Evolutionary conservation across 1,140 invertebrate genomes (phyloP).

Genomic region (Neodiprion pinetum): DNA sequence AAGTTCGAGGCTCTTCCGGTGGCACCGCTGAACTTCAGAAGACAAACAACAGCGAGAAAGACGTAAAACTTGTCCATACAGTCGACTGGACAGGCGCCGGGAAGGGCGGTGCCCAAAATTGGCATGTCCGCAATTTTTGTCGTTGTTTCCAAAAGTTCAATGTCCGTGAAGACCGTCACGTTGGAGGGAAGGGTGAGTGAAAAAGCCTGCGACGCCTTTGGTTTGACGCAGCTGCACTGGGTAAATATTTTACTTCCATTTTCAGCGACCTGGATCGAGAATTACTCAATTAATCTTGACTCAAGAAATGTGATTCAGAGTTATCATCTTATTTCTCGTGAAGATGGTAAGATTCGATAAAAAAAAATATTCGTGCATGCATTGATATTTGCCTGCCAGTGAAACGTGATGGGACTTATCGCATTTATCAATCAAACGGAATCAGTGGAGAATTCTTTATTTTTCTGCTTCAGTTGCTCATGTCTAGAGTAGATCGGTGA

Average conservation of each 20-base stretch:
- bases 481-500: too few relatives aligned
- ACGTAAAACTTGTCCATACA: conserved; percentile 71
- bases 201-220: conserved; percentile 34
- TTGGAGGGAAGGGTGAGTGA: conserved; percentile 34
- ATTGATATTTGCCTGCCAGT: not conserved
- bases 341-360: not conserved
- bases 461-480: too few relatives aligned
- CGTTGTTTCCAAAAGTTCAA: not conserved
- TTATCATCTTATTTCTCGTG: too few relatives aligned
- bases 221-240: conserved; percentile 65
- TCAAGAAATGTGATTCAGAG: too few relatives aligned
- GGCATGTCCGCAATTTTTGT: conserved; percentile 21
- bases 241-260: conserved; percentile 52
- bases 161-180: not conserved
- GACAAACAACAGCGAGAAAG: conserved; percentile 72
- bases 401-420: not conserved
- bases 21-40: conserved; percentile 72
- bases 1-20: conserved; percentile 74
- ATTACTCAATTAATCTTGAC: too few relatives aligned
- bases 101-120: conserved; percentile 59
- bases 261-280: conserved; percentile 26
- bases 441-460: not conserved
- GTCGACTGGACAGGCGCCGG: conserved; percentile 72
- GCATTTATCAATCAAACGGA: not conserved
- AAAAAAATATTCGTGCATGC: conserved; percentile 17